Conservation (phyloP, 2,797 vertebrate species). For the Syndactyla subalaris region DNA sequence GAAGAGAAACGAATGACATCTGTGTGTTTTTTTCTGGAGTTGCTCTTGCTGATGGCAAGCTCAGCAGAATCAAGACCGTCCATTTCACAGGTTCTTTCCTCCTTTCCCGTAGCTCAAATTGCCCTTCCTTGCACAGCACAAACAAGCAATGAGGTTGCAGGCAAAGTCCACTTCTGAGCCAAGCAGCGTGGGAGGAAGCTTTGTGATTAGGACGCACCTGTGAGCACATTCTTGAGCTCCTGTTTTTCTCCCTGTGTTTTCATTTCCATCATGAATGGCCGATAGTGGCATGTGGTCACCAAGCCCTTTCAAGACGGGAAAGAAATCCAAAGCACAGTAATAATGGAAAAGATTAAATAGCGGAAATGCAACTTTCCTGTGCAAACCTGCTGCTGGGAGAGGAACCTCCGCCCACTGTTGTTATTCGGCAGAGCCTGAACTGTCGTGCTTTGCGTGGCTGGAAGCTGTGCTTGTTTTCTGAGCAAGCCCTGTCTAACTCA, state of each 20-base stretch:
- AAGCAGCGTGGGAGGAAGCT: conserved; percentile 14
- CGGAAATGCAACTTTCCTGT: conserved; percentile 39
- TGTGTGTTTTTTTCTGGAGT: not conserved
- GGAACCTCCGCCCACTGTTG: not conserved
- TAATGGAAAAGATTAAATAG: conserved; percentile 40
- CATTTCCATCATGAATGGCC: not conserved
- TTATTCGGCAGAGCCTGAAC: not conserved
- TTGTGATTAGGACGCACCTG: conserved; percentile 26
- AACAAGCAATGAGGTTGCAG: not conserved
- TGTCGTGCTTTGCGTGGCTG: not conserved
- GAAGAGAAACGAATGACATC: not conserved
- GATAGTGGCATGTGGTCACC: not conserved
- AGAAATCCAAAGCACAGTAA: conserved; percentile 20
- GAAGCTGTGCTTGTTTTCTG: conserved; percentile 19
- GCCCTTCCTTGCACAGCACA: not conserved
- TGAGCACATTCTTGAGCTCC: not conserved
- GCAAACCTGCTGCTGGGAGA: not conserved
- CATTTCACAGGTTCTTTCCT: not conserved
- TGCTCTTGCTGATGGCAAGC: not conserved
- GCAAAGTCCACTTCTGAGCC: not conserved
- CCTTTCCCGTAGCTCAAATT: not conserved
- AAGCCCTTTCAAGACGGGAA: not conserved
- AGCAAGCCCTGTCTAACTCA: not conserved
- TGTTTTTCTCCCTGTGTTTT: conserved; percentile 24
- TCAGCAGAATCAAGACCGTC: not conserved